Percentiles rank a stretch among this genome's conserved stretches.
These are phyloP conservation scores for Cotesia congregata DNA, from an alignment of 2,888 invertebrate species.

Conservation along the genomic window DNA sequence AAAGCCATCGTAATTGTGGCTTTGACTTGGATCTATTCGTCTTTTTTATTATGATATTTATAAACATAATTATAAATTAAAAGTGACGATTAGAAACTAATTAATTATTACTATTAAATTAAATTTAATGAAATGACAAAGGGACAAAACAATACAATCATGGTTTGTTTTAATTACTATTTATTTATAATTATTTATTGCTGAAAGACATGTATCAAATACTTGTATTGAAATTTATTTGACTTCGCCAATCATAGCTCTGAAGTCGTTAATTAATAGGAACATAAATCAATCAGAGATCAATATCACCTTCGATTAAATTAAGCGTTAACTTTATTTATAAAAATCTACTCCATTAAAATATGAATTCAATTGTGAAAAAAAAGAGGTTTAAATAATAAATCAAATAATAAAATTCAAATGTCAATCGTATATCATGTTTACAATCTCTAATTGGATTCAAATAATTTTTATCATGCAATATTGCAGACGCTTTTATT, in stretches of 20 bases:
- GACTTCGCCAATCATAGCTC: constrained; percentile 9
- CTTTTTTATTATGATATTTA: neutral
- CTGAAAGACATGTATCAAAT: neutral
- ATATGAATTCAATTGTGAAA: neutral
- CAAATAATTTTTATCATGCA: constrained; percentile 22
- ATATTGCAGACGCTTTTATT: constrained; percentile 40
- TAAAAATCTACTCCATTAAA: neutral
- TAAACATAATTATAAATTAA: neutral
- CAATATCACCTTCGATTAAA: neutral
- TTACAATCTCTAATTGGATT: neutral
- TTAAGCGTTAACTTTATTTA: neutral
- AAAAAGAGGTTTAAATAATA: neutral
- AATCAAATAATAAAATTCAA: neutral
- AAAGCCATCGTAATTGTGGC: neutral
- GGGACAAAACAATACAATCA: neutral
- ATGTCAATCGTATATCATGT: neutral
- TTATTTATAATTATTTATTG: neutral
- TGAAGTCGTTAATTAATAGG: constrained; percentile 1
- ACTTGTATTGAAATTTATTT: neutral
- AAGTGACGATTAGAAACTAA: neutral
- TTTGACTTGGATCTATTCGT: neutral
- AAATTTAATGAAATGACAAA: neutral
- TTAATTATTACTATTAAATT: neutral
- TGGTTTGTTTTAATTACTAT: neutral
- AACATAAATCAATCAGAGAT: neutral